Conservation (phyloP, 1,140 invertebrate genomes). For the Pseudomyrmex sp. region DNA sequence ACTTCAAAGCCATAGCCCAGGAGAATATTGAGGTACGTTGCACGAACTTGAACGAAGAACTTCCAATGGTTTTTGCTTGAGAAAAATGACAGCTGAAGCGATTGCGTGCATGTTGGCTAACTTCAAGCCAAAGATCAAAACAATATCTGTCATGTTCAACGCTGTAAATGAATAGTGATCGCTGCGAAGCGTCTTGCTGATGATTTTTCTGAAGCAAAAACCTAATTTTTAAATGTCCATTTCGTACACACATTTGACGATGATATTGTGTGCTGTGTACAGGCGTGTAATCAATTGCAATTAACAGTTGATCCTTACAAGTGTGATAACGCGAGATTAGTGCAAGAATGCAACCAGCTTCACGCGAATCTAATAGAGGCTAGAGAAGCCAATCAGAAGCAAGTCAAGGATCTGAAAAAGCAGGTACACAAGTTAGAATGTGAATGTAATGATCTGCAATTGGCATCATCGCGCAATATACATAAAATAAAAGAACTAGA, state of each 20-base stretch:
- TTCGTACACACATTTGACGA: not conserved
- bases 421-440: conserved; percentile 86
- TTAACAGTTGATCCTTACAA: conserved; percentile 89
- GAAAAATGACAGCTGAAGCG: conserved; percentile 11
- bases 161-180: not conserved
- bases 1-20: conserved; percentile 91
- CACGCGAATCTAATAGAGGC: conserved; percentile 88
- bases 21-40: conserved; percentile 86
- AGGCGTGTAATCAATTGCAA: conserved; percentile 87
- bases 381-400: conserved; percentile 88
- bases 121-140: conserved; percentile 19
- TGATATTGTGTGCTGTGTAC: not conserved
- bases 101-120: not conserved
- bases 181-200: not conserved
- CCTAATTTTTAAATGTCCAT: not conserved
- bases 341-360: conserved; percentile 90
- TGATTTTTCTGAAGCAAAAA: not conserved
- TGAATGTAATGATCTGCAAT: conserved; percentile 87
- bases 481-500: conserved; percentile 86
- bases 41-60: not conserved
- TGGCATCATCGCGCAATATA: conserved; percentile 86
- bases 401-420: conserved; percentile 87
- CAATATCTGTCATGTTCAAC: not conserved
- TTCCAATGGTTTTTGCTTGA: not conserved
- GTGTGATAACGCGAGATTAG: conserved; percentile 89